Conservation (phyloP, 2,113 vertebrate species). For the Sceloporus tristichus region DNA sequence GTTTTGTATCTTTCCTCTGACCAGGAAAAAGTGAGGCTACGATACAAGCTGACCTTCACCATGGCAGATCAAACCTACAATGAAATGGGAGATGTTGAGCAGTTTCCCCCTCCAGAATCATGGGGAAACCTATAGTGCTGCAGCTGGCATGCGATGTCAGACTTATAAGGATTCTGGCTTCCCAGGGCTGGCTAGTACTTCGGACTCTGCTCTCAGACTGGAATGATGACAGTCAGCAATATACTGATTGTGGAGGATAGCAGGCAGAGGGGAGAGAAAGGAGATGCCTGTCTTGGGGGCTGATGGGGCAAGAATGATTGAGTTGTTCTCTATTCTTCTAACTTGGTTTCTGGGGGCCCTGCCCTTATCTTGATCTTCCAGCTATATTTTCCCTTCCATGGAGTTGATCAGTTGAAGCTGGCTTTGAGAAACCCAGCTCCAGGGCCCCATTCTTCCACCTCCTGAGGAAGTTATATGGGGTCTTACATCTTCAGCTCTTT, state of each 20-base stretch:
- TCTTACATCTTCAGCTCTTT: conserved; percentile 33
- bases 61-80: conserved; percentile 89
- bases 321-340: conserved; percentile 58
- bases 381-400: conserved; percentile 41
- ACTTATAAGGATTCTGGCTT: conserved; percentile 50
- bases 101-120: conserved; percentile 91
- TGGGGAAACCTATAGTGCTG: conserved; percentile 90
- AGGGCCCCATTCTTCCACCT: conserved; percentile 19
- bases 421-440: conserved; percentile 45
- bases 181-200: conserved; percentile 10
- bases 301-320: background rate
- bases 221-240: conserved; percentile 22
- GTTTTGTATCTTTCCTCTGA: conserved; percentile 22
- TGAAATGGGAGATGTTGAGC: conserved; percentile 94
- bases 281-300: conserved; percentile 13
- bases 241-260: conserved; percentile 1
- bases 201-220: conserved; percentile 32
- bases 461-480: conserved; percentile 26
- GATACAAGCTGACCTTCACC: conserved; percentile 94
- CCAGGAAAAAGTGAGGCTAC: conserved; percentile 96
- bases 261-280: conserved; percentile 48
- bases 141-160: conserved; percentile 5
- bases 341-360: conserved; percentile 48
- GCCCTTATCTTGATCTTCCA: conserved; percentile 49
- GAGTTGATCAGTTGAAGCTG: conserved; percentile 38